These are phyloP conservation scores for Pogonocherus hispidulus DNA, from an alignment of 2,888 invertebrate genomes.

Conservation along the genomic window DNA sequence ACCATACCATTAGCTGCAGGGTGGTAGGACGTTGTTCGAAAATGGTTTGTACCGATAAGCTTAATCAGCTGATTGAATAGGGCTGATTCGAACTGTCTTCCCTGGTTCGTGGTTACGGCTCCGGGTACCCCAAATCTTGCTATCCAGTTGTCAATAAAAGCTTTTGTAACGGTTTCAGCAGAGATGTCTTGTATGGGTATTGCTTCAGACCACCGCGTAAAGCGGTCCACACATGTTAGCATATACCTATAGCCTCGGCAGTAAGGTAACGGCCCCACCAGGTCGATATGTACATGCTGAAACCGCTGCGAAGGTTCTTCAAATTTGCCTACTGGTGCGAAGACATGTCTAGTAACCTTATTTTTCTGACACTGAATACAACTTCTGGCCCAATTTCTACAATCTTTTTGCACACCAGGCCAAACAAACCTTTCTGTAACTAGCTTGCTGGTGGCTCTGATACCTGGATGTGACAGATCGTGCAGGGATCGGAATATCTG, in stretches of 20 bases:
- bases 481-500: constrained; percentile 48
- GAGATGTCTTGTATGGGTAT: background rate
- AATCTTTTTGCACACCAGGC: constrained; percentile 61
- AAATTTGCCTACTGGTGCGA: background rate
- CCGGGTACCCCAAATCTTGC: background rate
- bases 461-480: constrained; percentile 56
- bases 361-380: constrained; percentile 53
- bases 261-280: background rate
- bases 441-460: constrained; percentile 51
- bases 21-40: constrained; percentile 53
- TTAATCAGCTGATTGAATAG: constrained; percentile 4
- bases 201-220: background rate
- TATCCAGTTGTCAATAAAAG: background rate
- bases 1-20: constrained; percentile 63
- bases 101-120: constrained; percentile 14
- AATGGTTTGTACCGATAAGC: background rate
- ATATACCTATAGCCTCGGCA: background rate
- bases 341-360: background rate
- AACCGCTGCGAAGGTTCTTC: background rate
- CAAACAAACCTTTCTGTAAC: constrained; percentile 62
- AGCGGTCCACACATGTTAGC: background rate
- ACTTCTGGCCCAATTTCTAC: constrained; percentile 57
- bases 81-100: constrained; percentile 12
- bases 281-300: background rate
- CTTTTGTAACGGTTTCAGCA: background rate